Percentiles rank a stretch among this genome's conserved stretches.
phyloP scores from a whole-genome alignment of 2,888 invertebrate species.

The Morinoia aosen region DNA sequence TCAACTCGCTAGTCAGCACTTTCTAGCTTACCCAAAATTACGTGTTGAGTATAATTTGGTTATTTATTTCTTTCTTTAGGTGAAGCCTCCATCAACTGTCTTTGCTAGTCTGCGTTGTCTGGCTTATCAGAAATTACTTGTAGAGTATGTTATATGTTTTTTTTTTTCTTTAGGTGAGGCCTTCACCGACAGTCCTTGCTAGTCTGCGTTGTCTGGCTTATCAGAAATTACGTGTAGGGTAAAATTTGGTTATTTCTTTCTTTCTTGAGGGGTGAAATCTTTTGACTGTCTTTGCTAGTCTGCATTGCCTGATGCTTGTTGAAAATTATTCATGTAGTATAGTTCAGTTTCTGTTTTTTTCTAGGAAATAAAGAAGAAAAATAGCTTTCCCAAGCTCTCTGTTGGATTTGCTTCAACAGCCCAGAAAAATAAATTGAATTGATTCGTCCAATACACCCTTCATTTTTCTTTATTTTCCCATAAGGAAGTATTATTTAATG shows the following conservation, averaged over 20 bases:
- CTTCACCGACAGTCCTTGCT: not conserved
- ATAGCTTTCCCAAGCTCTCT: too few species aligned
- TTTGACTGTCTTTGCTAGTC: not conserved
- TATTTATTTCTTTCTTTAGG: too few species aligned
- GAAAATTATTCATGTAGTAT: too few species aligned
- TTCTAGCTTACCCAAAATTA: not conserved
- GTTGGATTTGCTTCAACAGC: too few species aligned
- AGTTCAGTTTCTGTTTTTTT: too few species aligned
- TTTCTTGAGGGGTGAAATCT: not conserved
- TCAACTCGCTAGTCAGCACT: not conserved
- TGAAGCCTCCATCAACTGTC: not conserved
- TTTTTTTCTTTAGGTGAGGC: too few species aligned
- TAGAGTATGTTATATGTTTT: not conserved
- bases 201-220: not conserved
- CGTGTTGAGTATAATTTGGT: not conserved
- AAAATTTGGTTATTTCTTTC: not conserved
- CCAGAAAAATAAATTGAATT: too few species aligned
- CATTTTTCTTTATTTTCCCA: too few species aligned
- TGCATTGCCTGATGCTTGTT: too few species aligned
- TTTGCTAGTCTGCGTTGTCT: not conserved
- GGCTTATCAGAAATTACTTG: not conserved
- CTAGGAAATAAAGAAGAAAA: too few species aligned
- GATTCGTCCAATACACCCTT: too few species aligned
- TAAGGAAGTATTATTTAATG: too few species aligned
- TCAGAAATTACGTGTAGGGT: not conserved